Conservation (phyloP, 2,113 vertebrate genomes). For the Spheniscus mendiculus region DNA sequence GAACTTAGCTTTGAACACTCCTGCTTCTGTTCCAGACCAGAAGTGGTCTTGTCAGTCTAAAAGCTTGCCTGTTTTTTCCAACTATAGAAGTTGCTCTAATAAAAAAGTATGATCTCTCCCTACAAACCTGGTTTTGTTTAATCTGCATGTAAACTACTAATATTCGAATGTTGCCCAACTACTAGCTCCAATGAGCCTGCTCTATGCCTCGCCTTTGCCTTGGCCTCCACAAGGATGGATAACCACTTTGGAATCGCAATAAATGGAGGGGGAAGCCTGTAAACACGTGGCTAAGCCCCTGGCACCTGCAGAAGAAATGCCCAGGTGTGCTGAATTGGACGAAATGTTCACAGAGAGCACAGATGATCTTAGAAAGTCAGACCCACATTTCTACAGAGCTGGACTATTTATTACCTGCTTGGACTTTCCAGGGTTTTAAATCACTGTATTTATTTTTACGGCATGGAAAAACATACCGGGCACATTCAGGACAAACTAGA, state of each 20-base stretch:
- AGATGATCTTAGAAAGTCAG: not conserved
- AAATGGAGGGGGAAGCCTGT: not conserved
- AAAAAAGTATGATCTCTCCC: not conserved
- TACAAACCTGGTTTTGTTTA: not conserved
- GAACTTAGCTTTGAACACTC: not conserved
- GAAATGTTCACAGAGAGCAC: not conserved
- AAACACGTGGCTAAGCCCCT: not conserved
- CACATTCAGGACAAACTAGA: not conserved
- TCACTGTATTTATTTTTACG: slow-evolving; percentile 26
- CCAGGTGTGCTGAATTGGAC: not conserved
- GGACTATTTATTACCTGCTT: not conserved
- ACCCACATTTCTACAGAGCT: not conserved
- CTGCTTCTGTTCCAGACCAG: not conserved
- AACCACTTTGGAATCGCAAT: not conserved
- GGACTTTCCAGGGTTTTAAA: not conserved
- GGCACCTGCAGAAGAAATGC: not conserved
- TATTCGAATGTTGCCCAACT: not conserved
- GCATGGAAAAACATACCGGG: not conserved
- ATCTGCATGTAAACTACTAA: not conserved
- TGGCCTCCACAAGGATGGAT: not conserved
- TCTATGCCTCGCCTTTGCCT: not conserved
- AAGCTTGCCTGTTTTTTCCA: not conserved
- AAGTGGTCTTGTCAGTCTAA: not conserved
- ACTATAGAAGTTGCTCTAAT: not conserved
- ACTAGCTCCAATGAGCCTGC: not conserved